Percentiles rank a stretch among this genome's conserved stretches.
These are phyloP conservation scores for Thamnaconus septentrionalis DNA, from an alignment of 2,113 vertebrate genomes.

Conservation along the genomic window DNA sequence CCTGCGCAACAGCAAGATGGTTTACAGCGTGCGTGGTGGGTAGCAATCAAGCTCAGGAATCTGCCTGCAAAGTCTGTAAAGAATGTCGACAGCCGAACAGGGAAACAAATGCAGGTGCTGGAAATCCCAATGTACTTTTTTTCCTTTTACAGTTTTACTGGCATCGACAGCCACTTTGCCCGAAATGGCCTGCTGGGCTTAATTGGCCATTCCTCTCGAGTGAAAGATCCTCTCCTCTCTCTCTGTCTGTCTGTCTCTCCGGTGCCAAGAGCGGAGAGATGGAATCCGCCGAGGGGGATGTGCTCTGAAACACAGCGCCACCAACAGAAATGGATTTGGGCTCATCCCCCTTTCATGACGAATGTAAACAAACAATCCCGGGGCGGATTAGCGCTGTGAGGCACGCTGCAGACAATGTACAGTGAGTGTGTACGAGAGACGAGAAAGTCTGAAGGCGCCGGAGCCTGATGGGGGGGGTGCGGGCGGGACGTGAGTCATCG, in stretches of 20 bases:
- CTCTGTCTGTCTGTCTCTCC: constrained; percentile 4
- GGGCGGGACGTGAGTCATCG: constrained; percentile 41
- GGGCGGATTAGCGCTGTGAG: constrained; percentile 22
- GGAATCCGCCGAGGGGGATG: constrained; percentile 41
- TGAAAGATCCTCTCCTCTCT: constrained; percentile 42
- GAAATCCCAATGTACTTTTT: constrained; percentile 48
- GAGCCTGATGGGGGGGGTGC: constrained; percentile 28
- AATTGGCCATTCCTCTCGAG: constrained; percentile 57
- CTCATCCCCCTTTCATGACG: constrained; percentile 37
- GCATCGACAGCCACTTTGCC: constrained; percentile 54
- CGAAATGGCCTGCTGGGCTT: constrained; percentile 53
- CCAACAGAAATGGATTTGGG: constrained; percentile 39
- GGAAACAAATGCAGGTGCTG: constrained; percentile 26
- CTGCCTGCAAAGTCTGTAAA: constrained; percentile 18
- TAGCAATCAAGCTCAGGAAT: constrained; percentile 25
- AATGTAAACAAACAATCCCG: constrained; percentile 48
- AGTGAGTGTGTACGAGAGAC: not conserved
- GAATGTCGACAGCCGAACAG: constrained; percentile 19
- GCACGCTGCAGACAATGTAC: constrained; percentile 8
- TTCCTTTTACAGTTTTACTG: constrained; percentile 37
- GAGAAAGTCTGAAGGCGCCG: constrained; percentile 28
- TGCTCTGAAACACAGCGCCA: constrained; percentile 31
- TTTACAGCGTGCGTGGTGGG: not conserved
- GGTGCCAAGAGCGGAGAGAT: constrained; percentile 47
- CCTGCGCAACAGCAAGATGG: constrained; percentile 3